Evolutionary conservation across 2,888 invertebrate species (phyloP).

Genomic region (Liodrosophila aerea): DNA sequence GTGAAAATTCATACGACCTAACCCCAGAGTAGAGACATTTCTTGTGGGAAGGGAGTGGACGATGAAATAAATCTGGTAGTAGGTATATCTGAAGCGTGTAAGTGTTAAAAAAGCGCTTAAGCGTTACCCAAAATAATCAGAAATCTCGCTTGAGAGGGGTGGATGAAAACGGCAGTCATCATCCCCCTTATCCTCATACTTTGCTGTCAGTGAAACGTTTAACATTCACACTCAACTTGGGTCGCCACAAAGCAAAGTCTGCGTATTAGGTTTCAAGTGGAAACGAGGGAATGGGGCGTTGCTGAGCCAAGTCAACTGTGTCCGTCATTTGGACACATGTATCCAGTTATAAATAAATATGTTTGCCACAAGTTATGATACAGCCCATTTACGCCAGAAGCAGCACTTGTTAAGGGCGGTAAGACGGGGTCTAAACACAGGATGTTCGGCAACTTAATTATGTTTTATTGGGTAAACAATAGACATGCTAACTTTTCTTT

Average conservation of each 20-base stretch:
- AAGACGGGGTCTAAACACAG: slow-evolving; percentile 40
- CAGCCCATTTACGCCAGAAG: slow-evolving; percentile 69
- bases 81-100: slow-evolving; percentile 67
- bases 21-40: slow-evolving; percentile 17
- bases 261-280: slow-evolving; percentile 55
- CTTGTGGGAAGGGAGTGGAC: slow-evolving; percentile 5
- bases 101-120: slow-evolving; percentile 80
- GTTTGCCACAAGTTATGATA: slow-evolving; percentile 71
- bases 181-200: slow-evolving; percentile 3
- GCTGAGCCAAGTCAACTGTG: slow-evolving; percentile 42
- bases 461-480: slow-evolving; percentile 1
- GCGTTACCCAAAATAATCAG: slow-evolving; percentile 65
- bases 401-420: slow-evolving; percentile 40
- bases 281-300: slow-evolving; percentile 13
- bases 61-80: slow-evolving; percentile 60
- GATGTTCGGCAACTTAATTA: slow-evolving; percentile 39
- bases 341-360: slow-evolving; percentile 70
- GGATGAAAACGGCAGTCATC: slow-evolving; percentile 4
- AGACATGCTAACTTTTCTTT: background rate
- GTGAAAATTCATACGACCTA: slow-evolving; percentile 17
- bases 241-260: slow-evolving; percentile 36
- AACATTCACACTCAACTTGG: slow-evolving; percentile 53
- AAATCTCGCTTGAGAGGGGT: slow-evolving; percentile 15
- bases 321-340: slow-evolving; percentile 59
- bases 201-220: slow-evolving; percentile 39